Conservation (phyloP, 1,140 invertebrate genomes). For the Saxidomus purpurata region DNA sequence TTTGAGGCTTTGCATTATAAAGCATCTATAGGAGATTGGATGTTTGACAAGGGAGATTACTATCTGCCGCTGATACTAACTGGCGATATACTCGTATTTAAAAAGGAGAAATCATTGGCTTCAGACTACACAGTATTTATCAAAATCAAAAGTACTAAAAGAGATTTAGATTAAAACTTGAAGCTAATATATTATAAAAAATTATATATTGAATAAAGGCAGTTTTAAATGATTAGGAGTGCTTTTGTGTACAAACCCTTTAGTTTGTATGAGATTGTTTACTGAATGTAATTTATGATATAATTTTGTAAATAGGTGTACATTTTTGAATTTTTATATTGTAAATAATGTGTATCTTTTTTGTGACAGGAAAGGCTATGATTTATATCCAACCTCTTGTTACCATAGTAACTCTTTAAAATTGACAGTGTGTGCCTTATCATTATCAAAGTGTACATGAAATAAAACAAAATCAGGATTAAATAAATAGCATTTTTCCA, state of each 20-base stretch:
- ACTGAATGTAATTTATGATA: background rate
- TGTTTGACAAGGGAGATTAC: background rate
- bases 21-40: no score
- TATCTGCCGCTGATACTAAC: background rate
- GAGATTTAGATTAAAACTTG: background rate
- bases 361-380: background rate
- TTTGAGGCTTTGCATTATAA: no score
- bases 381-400: background rate
- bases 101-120: no score
- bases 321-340: background rate
- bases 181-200: background rate
- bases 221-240: background rate
- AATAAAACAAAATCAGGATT: no score
- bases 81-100: background rate
- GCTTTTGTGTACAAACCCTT: background rate
- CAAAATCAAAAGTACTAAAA: background rate
- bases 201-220: background rate
- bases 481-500: no score
- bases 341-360: background rate
- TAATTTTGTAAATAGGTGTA: background rate
- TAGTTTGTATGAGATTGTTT: slow-evolving; percentile 1
- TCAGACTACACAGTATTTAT: background rate
- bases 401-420: background rate
- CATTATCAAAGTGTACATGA: background rate
- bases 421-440: background rate